A percentile compares a stretch with the other conserved stretches of the same genome.
These are phyloP conservation scores for Neosalanx taihuensis DNA, from an alignment of 2,797 vertebrate species.

Conservation along the genomic window DNA sequence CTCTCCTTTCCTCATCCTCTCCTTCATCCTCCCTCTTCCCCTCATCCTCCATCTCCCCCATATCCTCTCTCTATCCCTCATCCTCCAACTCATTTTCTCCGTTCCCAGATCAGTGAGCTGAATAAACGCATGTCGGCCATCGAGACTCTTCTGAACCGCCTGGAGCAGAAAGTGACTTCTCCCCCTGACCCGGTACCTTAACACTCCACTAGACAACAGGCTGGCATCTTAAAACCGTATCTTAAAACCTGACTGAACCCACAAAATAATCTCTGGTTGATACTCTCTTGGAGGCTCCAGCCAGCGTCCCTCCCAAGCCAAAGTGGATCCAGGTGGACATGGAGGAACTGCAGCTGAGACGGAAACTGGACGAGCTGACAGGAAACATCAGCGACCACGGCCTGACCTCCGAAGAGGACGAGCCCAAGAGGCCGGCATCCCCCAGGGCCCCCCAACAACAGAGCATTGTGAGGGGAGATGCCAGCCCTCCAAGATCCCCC, in stretches of 20 bases:
- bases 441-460: conserved; percentile 30
- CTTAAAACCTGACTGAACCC: background rate
- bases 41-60: background rate
- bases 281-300: conserved; percentile 23
- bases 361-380: conserved; percentile 80
- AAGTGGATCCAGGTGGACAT: conserved; percentile 55
- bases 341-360: conserved; percentile 80
- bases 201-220: background rate
- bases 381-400: conserved; percentile 82
- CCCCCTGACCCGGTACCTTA: conserved; percentile 43
- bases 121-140: conserved; percentile 72
- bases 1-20: conserved; percentile 8
- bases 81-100: background rate
- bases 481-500: conserved; percentile 34
- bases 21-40: conserved; percentile 1
- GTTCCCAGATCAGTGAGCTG: conserved; percentile 74
- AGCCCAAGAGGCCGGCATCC: conserved; percentile 17
- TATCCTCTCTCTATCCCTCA: background rate
- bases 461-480: conserved; percentile 34
- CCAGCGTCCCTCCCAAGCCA: conserved; percentile 41
- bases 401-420: conserved; percentile 79
- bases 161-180: conserved; percentile 73
- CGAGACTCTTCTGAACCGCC: conserved; percentile 70
- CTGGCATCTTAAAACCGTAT: background rate
- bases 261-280: background rate